A percentile compares a stretch with the other conserved stretches of the same genome.
phyloP scores from a whole-genome alignment of 1,140 invertebrate genomes.

The Zaprionus lachaisei region DNA sequence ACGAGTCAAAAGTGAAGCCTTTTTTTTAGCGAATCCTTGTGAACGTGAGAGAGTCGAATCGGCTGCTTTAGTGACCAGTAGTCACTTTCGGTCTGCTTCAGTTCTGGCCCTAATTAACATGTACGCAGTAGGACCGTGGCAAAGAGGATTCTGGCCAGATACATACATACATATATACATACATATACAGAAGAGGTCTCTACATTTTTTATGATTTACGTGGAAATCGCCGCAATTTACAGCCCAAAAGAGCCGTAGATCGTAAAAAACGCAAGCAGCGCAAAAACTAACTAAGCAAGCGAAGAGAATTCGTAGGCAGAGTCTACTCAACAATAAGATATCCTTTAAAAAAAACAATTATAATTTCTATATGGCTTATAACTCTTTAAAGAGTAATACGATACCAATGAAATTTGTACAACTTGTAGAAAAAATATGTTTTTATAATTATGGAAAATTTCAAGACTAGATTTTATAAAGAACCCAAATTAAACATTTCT shows the following conservation, averaged over 20 bases:
- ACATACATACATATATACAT: conserved; percentile 8
- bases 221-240: conserved; percentile 71
- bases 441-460: neutral
- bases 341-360: neutral
- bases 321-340: neutral
- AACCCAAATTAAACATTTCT: no score
- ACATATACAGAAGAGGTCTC: conserved; percentile 45
- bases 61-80: conserved; percentile 58
- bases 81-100: conserved; percentile 30
- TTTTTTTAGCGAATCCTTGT: conserved; percentile 70
- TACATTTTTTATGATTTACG: conserved; percentile 78
- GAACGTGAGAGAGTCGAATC: conserved; percentile 67
- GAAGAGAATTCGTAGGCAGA: neutral
- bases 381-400: neutral
- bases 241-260: conserved; percentile 34
- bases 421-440: neutral
- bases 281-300: conserved; percentile 37
- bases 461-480: neutral
- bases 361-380: neutral
- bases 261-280: conserved; percentile 65
- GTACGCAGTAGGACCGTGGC: conserved; percentile 35
- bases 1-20: conserved; percentile 22
- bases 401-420: neutral
- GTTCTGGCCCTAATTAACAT: conserved; percentile 71
- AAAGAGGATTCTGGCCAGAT: conserved; percentile 50